Evolutionary conservation across 2,113 vertebrate species (phyloP).

Genomic region (Eretmochelys imbricata): DNA sequence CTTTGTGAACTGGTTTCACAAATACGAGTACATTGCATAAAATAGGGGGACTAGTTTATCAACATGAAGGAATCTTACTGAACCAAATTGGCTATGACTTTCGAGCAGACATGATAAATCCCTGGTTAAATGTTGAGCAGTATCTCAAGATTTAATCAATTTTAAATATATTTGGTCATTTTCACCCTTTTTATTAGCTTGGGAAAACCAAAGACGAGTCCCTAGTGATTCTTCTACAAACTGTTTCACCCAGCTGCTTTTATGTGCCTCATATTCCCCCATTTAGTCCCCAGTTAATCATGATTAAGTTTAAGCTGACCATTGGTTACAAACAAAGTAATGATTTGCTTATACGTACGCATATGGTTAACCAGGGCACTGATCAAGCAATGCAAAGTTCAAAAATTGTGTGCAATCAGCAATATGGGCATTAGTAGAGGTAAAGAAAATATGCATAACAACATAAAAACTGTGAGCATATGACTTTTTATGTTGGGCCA

Average conservation of each 20-base stretch:
- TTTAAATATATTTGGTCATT: not conserved
- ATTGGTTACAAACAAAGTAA: not conserved
- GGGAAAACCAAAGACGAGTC: constrained; percentile 21
- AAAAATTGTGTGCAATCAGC: not conserved
- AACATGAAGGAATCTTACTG: not conserved
- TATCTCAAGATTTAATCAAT: not conserved
- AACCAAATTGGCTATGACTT: not conserved
- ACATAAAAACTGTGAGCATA: not conserved
- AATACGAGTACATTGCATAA: not conserved
- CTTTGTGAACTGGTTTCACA: not conserved
- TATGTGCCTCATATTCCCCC: not conserved
- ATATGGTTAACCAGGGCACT: not conserved
- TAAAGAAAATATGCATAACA: not conserved
- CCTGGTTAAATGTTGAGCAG: not conserved
- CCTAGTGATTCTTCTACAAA: not conserved
- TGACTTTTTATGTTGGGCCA: not conserved
- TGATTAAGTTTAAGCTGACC: not conserved
- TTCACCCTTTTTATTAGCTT: not conserved
- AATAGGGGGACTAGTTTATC: not conserved
- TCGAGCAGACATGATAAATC: not conserved
- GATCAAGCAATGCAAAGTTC: not conserved
- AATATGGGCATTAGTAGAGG: not conserved
- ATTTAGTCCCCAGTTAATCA: not conserved
- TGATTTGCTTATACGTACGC: not conserved
- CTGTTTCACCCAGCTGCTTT: not conserved